Conservation (phyloP, 2,113 vertebrate species). For the Nannobrachium achirus region DNA sequence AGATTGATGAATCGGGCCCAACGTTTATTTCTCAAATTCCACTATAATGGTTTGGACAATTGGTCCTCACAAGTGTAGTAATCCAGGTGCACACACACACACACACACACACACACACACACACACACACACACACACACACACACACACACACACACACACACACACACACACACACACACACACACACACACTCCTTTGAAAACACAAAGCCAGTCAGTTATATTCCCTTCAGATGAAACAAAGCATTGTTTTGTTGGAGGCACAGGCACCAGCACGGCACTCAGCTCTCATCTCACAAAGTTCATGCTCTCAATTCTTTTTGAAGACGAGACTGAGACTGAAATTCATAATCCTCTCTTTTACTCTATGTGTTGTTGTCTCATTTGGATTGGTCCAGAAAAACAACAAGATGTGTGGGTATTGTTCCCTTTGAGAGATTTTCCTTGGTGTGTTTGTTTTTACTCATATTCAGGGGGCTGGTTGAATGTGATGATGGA, state of each 20-base stretch:
- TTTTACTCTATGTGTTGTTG: not conserved
- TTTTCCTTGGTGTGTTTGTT: not conserved
- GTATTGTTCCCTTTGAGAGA: slow-evolving; percentile 27
- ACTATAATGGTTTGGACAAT: no score
- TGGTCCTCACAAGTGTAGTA: no score
- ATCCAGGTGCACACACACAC: no score
- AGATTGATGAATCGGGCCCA: no score
- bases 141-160: slow-evolving; percentile 17
- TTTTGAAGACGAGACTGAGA: not conserved
- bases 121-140: no score
- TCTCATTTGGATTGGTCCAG: not conserved
- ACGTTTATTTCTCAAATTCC: no score
- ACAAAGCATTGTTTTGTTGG: no score
- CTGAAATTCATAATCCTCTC: not conserved
- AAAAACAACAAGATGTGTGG: not conserved
- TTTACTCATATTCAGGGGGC: not conserved
- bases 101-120: no score
- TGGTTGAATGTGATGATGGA: no score
- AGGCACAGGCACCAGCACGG: no score
- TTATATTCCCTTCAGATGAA: slow-evolving; percentile 39
- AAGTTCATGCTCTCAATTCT: slow-evolving; percentile 13
- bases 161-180: slow-evolving; percentile 17
- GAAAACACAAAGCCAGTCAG: slow-evolving; percentile 71
- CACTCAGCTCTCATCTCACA: no score
- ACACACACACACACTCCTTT: slow-evolving; percentile 47